Evolutionary conservation across 2,888 invertebrate genomes (phyloP), one percentile per base, ranked within the genome.

Genomic region (Belgica antarctica): DNA sequence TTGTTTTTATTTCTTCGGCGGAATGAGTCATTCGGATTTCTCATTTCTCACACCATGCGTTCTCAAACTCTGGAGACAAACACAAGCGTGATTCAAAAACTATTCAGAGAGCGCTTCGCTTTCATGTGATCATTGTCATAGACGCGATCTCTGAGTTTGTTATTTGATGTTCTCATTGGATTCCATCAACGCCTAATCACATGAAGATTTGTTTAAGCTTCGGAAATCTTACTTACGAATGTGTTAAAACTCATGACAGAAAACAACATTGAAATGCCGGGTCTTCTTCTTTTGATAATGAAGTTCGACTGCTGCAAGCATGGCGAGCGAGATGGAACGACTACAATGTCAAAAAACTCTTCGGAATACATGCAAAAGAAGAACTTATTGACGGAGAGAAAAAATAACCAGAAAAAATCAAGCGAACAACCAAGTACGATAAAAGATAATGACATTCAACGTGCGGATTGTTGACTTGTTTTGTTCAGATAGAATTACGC

Each of bases 341-440:
- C 17, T 52, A 4, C 63, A 63, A 63, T 63, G 63, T 63, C 63
- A 63, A 63, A 34, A 34, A 63, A 63, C 63, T 63, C 36, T n/a
- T n/a, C n/a, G n/a, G 34, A 52, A 52, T 52, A 10, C 12, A 41
- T n/a, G n/a, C 36, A 36, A 41, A 36, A 3, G n/a, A 61, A 61
- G 5, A 57, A 7, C 3, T 57, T 3, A 2, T 41, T 41, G 41
- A 41, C 41, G 41, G 15, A n/a, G 34, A 31, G 52, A 52, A 22
- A 52, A 52, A 3, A 52, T 8, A 52, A 52, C 19, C 19, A 52
- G 52, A 17, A 22, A 41, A n/a, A 41, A 41, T 41, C n/a, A 15
- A 12, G 41, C 41, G 41, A 41, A 41, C 15, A 41, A n/a, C 41
- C 22, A 22, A 19, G 34, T 28, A 10, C 15, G 28, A 62, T 62